Evolutionary conservation across 1,140 invertebrate species (phyloP), one percentile per base, ranked within the genome.

Genomic region (Agrypnia vestita): DNA sequence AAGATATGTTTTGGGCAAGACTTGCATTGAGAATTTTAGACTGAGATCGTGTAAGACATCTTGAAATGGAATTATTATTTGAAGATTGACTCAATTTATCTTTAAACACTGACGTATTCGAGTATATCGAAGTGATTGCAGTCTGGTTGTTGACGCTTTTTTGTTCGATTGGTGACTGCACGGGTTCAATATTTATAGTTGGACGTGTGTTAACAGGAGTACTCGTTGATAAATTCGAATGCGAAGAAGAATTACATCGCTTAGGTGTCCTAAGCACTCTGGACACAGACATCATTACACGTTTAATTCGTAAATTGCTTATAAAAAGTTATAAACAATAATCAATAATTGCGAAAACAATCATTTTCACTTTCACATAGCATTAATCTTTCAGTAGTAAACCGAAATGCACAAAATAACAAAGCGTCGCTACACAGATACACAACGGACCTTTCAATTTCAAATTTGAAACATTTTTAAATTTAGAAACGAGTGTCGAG

Each of bases 131-230:
- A n/a, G 71, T 53, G 13, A 55, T 3, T 73, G 53, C 25, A 6
- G n/a, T 55, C n/a, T 56, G 71, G 12, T 19, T 73, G 13, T 8
- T 49, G 25, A 35, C 25, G 17, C 21, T 71, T 17, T 19, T 51
- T 21, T 55, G 71, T 73, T 73, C 71, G 53, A 73, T 73, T 3
- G 71, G 71, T 43, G 71, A 73, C 53, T 73, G 71, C 35, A 21
- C 71, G 13, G 71, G 71, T 25, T 73, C 71, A 25, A 17, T 55
- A 10, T 19, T 15, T 35, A 11, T 7, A 55, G 53, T 73, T 55
- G 71, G 71, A 6, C 71, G 71, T 13, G 9, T 25, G 25, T 21
- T 55, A 17, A 73, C 71, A 56, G 71, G 71, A 10, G 71, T 73
- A 56, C 71, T 73, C 13, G 47, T 73, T 17, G 43, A 19, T n/a